phyloP scores from a whole-genome alignment of 1,140 invertebrate genomes.

The Sitobion miscanthi region DNA sequence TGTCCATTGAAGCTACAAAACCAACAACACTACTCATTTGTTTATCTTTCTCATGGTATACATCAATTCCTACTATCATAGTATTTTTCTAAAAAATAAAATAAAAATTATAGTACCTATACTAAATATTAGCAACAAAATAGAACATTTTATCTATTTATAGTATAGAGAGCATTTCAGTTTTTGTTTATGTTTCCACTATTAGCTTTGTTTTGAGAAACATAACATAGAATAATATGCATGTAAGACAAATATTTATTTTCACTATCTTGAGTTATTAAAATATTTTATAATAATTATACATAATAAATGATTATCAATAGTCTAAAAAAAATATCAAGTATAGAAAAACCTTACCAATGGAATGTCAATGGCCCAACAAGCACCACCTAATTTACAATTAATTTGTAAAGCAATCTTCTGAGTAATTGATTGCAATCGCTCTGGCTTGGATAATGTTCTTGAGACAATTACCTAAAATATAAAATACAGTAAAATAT shows the following conservation, averaged over 20 bases:
- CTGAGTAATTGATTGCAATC: conserved; percentile 78
- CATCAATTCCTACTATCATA: conserved; percentile 91
- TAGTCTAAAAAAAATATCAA: neutral
- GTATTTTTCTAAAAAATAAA: conserved; percentile 44
- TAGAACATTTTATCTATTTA: neutral
- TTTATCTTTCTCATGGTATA: conserved; percentile 77
- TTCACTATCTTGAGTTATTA: neutral
- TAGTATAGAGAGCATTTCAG: neutral
- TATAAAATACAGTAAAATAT: neutral
- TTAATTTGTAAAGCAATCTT: conserved; percentile 97
- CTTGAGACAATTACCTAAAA: conserved; percentile 72
- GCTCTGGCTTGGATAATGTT: conserved; percentile 74
- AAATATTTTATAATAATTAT: neutral
- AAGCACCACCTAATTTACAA: conserved; percentile 90
- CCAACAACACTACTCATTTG: conserved; percentile 73
- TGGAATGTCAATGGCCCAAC: conserved; percentile 87
- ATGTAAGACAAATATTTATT: neutral
- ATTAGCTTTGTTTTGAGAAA: neutral
- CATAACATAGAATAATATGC: neutral
- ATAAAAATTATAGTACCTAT: neutral
- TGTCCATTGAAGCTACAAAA: conserved; percentile 80
- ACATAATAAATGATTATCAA: neutral
- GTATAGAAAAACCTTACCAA: conserved; percentile 57
- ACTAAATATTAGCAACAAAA: neutral
- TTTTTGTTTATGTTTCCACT: neutral